Evolutionary conservation across 2,797 vertebrate species (phyloP).

Genomic region (Eulemur albifrons): DNA sequence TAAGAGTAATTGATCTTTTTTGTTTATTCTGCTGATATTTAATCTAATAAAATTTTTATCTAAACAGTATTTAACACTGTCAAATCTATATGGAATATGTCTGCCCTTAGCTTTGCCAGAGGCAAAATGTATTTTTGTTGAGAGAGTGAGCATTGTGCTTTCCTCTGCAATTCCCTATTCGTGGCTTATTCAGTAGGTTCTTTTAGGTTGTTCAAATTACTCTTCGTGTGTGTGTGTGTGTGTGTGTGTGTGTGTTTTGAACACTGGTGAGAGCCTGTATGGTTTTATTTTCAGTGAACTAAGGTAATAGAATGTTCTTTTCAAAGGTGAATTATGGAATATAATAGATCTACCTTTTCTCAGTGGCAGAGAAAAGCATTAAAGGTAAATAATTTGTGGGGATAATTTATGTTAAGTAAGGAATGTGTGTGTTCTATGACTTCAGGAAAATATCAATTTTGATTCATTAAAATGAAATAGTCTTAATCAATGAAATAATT

Average conservation of each 20-base stretch:
- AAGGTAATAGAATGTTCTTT: slow-evolving; percentile 43
- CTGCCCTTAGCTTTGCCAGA: slow-evolving; percentile 82
- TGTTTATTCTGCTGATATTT: slow-evolving; percentile 82
- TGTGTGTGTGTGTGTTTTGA: neutral
- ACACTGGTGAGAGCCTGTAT: neutral
- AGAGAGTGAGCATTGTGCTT: slow-evolving; percentile 62
- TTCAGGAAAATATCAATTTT: neutral
- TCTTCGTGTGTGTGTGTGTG: neutral
- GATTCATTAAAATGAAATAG: neutral
- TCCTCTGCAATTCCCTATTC: slow-evolving; percentile 76
- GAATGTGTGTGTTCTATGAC: neutral
- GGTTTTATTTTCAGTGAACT: slow-evolving; percentile 51
- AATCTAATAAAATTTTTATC: slow-evolving; percentile 84
- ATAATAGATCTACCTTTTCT: neutral
- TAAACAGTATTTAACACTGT: slow-evolving; percentile 79
- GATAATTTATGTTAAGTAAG: neutral
- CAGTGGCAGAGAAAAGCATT: neutral
- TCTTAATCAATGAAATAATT: neutral
- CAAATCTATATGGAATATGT: slow-evolving; percentile 79
- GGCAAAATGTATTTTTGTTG: slow-evolving; percentile 84
- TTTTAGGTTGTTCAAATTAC: slow-evolving; percentile 74
- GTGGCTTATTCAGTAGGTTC: slow-evolving; percentile 79
- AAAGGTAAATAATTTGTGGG: neutral
- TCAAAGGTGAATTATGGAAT: neutral
- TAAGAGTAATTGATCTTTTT: slow-evolving; percentile 74